A percentile compares a stretch with the other conserved stretches of the same genome.
Conservation (phyloP, 2,797 vertebrate species). For the Leptatherina wallacei region DNA sequence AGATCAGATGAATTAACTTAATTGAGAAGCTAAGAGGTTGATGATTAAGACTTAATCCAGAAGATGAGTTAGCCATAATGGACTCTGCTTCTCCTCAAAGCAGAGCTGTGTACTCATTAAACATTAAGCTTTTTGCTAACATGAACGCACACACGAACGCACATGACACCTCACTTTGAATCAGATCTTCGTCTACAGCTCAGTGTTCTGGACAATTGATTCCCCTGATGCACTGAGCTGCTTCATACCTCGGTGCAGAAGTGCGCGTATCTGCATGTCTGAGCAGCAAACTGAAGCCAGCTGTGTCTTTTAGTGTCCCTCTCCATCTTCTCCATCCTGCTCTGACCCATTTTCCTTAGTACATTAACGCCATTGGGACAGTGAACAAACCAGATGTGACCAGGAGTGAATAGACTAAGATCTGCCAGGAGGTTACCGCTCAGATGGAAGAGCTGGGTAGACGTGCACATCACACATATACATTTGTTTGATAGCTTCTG, state of each 20-base stretch:
- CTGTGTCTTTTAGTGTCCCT: constrained; percentile 45
- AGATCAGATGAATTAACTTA: constrained; percentile 12
- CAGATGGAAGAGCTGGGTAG: background rate
- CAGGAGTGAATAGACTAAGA: constrained; percentile 10
- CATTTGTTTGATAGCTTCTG: background rate
- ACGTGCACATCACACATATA: background rate
- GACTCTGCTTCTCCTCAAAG: constrained; percentile 16
- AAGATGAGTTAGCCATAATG: constrained; percentile 14
- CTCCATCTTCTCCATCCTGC: constrained; percentile 35
- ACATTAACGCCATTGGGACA: constrained; percentile 21
- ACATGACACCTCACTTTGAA: constrained; percentile 21
- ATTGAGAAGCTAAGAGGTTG: constrained; percentile 2
- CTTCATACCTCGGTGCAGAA: constrained; percentile 16
- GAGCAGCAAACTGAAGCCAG: constrained; percentile 38
- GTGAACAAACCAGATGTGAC: constrained; percentile 32
- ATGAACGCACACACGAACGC: background rate
- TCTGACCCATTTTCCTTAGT: constrained; percentile 65
- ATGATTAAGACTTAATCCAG: constrained; percentile 30
- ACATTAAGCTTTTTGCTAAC: background rate
- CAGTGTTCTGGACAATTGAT: constrained; percentile 55
- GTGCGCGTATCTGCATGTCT: constrained; percentile 21
- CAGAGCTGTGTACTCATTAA: constrained; percentile 16
- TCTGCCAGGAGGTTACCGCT: constrained; percentile 2
- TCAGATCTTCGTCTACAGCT: constrained; percentile 49
- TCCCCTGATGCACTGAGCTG: constrained; percentile 48